phyloP scores from a whole-genome alignment of 2,797 vertebrate species.

The Pipistrellus pygmaeus region DNA sequence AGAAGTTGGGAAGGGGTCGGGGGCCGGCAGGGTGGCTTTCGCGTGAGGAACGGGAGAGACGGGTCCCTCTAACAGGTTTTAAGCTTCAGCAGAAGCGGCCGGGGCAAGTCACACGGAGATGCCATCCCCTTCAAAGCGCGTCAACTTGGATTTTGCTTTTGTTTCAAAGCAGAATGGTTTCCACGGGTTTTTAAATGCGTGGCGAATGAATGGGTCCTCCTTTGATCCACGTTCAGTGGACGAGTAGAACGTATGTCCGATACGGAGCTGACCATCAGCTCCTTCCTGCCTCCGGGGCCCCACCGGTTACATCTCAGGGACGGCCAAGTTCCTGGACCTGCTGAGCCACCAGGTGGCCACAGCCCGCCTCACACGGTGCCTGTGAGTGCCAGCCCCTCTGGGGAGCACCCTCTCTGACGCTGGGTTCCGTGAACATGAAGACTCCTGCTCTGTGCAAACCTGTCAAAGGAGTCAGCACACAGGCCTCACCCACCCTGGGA shows the following conservation, averaged over 20 bases:
- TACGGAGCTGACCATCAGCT: neutral
- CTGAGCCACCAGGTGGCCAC: neutral
- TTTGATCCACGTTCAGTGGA: neutral
- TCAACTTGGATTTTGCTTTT: neutral
- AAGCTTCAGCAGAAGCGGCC: neutral
- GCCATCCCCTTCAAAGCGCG: neutral
- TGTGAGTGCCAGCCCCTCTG: no score
- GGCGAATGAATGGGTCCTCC: neutral
- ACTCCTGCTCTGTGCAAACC: neutral
- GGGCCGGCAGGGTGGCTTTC: neutral
- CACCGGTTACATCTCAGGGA: neutral
- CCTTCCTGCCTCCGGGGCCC: neutral
- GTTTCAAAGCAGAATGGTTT: neutral
- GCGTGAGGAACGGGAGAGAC: constrained; percentile 19
- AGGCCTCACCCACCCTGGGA: neutral
- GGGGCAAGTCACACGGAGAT: neutral
- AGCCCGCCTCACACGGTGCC: no score
- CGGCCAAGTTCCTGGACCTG: neutral
- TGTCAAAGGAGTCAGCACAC: neutral
- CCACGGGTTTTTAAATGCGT: neutral
- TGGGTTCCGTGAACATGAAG: neutral
- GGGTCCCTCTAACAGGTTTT: neutral
- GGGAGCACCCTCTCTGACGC: neutral
- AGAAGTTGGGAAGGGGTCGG: constrained; percentile 28
- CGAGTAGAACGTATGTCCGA: neutral